Base-by-base conservation (phyloP, 2,888 invertebrate genomes). In the Carpatolechia fugitivella region DNA sequence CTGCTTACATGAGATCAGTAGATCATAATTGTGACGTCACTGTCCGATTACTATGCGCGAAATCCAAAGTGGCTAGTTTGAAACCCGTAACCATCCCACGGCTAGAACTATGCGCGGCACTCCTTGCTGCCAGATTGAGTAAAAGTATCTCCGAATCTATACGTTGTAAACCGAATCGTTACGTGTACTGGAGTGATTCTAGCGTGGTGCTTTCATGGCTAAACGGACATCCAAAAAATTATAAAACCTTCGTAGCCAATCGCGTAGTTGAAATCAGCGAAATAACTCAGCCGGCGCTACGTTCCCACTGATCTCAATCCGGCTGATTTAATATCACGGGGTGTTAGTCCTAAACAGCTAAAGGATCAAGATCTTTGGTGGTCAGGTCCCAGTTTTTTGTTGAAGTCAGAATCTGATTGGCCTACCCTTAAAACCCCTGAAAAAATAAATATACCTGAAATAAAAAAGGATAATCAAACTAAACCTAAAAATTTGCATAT, bases 31-130 rank as follows among this genome's bases (percentile, higher is more conserved):
- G 44, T 3, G 20, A 31, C 16, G 44, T 61, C 3, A 20, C 35
- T 2, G 24, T 55, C 3, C 35, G 49, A 3, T 50, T 64, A 5
- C 35, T 65, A 6, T 60, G 60, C 31, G 57, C 64, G 0, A 68
- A 66, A 50, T 38, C 60, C 8, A 53, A 55, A 14, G 58, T 65
- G 1, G 60, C 65, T 7, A 60, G 64, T 0, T 1, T 59, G 1
- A 64, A 65, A 40, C 40, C 56, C 1, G 47, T 51, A 7, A 55
- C 56, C 1, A 55, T 68, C 10, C 64, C 65, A 0, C 55, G 62
- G 10, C 47, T 66, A 1, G 66, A 66, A 40, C 44, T 66, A n/a
- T 63, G 62, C 29, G 65, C 57, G 7, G 64, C 60, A 0, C 46
- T 61, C 8, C 18, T 64, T 33, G 55, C 55, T 16, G 53, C 65